Evolutionary conservation across 2,888 invertebrate species (phyloP).

Genomic region (Crocallis elinguaria): DNA sequence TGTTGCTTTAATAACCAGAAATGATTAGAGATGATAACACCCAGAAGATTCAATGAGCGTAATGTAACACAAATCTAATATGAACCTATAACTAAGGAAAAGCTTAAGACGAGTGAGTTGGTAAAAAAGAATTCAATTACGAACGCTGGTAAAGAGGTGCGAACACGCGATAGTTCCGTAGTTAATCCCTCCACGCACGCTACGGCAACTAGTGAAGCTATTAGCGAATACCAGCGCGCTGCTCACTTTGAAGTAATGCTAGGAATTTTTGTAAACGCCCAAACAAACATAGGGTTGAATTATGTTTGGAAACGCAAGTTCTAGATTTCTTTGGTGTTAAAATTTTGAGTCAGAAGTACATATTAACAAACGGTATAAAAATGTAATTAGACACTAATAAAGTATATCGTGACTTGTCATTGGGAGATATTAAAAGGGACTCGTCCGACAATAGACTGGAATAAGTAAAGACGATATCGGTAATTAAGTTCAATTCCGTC

Average conservation of each 20-base stretch:
- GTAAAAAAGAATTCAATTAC: slow-evolving; percentile 53
- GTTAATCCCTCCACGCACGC: slow-evolving; percentile 33
- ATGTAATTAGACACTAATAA: too few species aligned
- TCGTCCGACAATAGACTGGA: too few species aligned
- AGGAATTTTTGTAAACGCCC: background rate
- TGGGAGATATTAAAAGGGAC: too few species aligned
- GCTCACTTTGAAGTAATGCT: background rate
- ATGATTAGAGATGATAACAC: too few species aligned
- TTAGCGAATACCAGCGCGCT: slow-evolving; percentile 6
- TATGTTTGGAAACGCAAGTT: too few species aligned
- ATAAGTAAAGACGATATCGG: too few species aligned
- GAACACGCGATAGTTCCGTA: slow-evolving; percentile 50
- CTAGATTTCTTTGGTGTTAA: too few species aligned
- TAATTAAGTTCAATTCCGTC: too few species aligned
- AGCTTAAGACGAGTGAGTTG: slow-evolving; percentile 2
- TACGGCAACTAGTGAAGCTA: slow-evolving; percentile 13
- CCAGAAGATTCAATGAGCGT: background rate
- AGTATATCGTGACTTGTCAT: too few species aligned
- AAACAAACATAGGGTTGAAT: background rate
- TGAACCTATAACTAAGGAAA: background rate
- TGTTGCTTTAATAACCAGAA: too few species aligned
- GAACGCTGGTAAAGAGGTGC: slow-evolving; percentile 47
- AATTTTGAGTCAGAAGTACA: too few species aligned
- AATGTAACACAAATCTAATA: background rate
- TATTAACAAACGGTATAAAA: too few species aligned